Conservation (phyloP, 1,140 invertebrate genomes). For the Drosophila burlai region DNA sequence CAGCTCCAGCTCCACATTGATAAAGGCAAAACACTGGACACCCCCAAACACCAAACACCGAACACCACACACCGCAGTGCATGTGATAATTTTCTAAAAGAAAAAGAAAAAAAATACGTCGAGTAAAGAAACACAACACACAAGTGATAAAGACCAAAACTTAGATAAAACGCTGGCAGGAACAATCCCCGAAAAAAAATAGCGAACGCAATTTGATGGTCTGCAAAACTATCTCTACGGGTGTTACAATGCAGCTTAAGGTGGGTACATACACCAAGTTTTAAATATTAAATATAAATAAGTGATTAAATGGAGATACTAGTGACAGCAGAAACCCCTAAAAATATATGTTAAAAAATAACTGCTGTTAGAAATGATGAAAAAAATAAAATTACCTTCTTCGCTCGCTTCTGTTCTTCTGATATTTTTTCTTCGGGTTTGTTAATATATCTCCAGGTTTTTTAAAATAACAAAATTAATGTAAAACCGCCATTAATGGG, state of each 20-base stretch:
- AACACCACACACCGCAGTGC: slow-evolving; percentile 27
- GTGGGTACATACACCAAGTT: slow-evolving; percentile 34
- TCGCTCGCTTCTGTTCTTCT: neutral
- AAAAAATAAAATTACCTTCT: too few relatives aligned
- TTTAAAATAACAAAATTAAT: neutral
- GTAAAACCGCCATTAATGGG: neutral
- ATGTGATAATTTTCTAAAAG: slow-evolving; percentile 71
- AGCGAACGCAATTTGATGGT: slow-evolving; percentile 60
- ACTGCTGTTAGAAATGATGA: neutral
- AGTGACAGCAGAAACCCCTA: neutral
- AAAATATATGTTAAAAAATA: neutral
- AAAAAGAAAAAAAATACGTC: slow-evolving; percentile 2
- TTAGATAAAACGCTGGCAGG: slow-evolving; percentile 59
- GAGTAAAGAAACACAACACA: slow-evolving; percentile 34
- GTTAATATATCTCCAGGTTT: neutral
- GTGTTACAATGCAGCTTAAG: slow-evolving; percentile 74
- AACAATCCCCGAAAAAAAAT: slow-evolving; percentile 30
- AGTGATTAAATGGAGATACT: neutral
- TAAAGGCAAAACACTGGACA: slow-evolving; percentile 32
- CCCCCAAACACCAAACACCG: slow-evolving; percentile 1
- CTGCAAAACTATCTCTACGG: slow-evolving; percentile 62
- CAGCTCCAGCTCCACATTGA: slow-evolving; percentile 13
- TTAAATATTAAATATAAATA: neutral
- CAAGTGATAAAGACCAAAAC: slow-evolving; percentile 70
- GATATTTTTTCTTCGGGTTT: neutral